Base-by-base conservation (phyloP, 2,888 invertebrate genomes). In the Smittia sp. region DNA sequence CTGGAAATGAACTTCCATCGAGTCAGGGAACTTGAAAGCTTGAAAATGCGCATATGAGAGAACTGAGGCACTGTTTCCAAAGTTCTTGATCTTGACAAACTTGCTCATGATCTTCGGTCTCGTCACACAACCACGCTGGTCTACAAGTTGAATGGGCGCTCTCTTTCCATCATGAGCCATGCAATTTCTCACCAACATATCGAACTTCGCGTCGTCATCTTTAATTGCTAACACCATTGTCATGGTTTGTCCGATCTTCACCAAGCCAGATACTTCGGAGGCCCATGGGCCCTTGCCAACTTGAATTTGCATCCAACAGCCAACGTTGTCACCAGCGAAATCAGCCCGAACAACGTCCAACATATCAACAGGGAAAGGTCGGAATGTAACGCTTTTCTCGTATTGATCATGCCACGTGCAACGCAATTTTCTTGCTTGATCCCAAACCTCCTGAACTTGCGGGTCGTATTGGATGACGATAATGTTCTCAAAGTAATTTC, bases 261-360 rank as follows among this genome's bases (percentile, higher is more conserved):
- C 96, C 67, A 96, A 85, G 0, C 96, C 96, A 0, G 94, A 94
- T 0, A 96, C 96, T 83, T 96, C 96, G 0, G 94, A 94, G 9
- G 96, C 95, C 95, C 96, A 96, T 0, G 96, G 96, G 22, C 95
- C 94, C 80, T 94, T 94, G 52, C 94, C 95, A 1, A 94, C 94
- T 85, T 96, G 96, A 76, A 96, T 96, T 80, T 96, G 95, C 96
- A 96, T 96, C 96, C 96, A 96, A 83, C 96, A 96, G 18, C 95
- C 95, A 1, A 96, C 94, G 79, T 96, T 96, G 78, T 96, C 96
- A 0, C 96, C 96, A 74, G 95, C 94, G 77, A 96, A 96, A 78
- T 96, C 95, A 1, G 96, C 95, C 72, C 94, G 84, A n/a, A 96
- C 94, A 2, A 96, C 95, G 80, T 96, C 95, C 73, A 96, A 80